Base-by-base conservation (phyloP, 1,140 invertebrate genomes). In the Euglossa dilemma region DNA sequence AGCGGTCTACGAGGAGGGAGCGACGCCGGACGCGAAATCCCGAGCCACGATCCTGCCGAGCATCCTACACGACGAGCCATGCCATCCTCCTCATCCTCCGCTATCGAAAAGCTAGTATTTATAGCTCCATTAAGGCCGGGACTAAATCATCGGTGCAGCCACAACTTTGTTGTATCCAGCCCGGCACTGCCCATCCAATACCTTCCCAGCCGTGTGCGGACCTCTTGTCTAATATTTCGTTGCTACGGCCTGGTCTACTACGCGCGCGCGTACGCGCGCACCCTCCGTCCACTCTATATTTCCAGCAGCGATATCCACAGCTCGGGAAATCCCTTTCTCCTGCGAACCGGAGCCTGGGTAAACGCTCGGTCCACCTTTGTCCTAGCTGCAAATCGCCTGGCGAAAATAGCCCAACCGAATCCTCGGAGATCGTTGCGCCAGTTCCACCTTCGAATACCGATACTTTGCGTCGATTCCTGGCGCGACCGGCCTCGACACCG, bases 81-180 rank as follows among this genome's bases (percentile, higher is more conserved):
- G 78, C 84, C 87, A 92, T 89, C 86, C 92, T 92, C 92, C 92
- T 92, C 92, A 90, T 91, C 91, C 91, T 92, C 89, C 87, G 85
- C 86, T 93, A 94, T 94, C 92, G 93, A 94, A 93, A 93, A 94
- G 91, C 94, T 91, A 93, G 93, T 93, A 94, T 94, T 94, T 94
- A 94, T 94, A 94, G 93, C 92, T 94, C 94, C 92, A 94, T 94
- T 94, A 94, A 93, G 93, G 93, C 90, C 90, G 91, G 82, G 93
- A 92, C 93, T 94, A 94, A 94, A 94, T 94, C 93, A 94, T 94
- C 91, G 92, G 86, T 69, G 89, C 86, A 91, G 93, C 93, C 91
- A 85, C 93, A 94, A 94, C 93, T 94, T 94, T 93, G 93, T 93
- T 93, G 93, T 93, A 93, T 89, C 87, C 87, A 80, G 82, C 72